A percentile compares a stretch with the other conserved stretches of the same genome.
phyloP scores from a whole-genome alignment of 1,140 invertebrate species.

The Aleiodes sp. region DNA sequence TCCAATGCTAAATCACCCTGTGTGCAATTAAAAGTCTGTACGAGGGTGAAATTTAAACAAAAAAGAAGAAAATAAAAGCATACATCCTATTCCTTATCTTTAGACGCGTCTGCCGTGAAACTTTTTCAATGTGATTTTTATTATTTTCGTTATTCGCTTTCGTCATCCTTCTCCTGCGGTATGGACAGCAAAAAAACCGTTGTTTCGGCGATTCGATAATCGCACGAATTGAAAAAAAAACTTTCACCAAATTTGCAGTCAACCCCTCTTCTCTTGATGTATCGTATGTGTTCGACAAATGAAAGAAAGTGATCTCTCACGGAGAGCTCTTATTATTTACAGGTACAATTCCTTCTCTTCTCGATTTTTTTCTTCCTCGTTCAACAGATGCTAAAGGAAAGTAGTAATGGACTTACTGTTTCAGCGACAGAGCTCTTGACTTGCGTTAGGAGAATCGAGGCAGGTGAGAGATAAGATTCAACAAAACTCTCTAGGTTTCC shows the following conservation, averaged over 20 bases:
- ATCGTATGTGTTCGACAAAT: neutral
- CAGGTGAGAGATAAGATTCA: constrained; percentile 72
- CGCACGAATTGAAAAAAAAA: constrained; percentile 28
- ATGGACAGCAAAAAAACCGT: neutral
- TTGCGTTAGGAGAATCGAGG: constrained; percentile 66
- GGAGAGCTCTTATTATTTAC: neutral
- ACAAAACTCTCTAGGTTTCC: constrained; percentile 72
- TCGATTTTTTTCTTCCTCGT: neutral
- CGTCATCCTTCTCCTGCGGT: neutral
- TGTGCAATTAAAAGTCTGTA: constrained; percentile 36
- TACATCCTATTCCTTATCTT: constrained; percentile 26
- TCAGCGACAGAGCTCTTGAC: constrained; percentile 59
- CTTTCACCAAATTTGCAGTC: constrained; percentile 29
- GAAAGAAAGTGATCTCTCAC: neutral
- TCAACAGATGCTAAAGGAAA: neutral
- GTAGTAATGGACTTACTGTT: constrained; percentile 52
- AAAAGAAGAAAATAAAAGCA: neutral
- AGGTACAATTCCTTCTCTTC: neutral
- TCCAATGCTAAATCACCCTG: constrained; percentile 32
- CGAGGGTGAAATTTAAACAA: constrained; percentile 25
- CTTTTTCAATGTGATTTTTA: constrained; percentile 1
- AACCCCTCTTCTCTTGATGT: neutral
- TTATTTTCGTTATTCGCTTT: constrained; percentile 5
- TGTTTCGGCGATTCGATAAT: constrained; percentile 30
- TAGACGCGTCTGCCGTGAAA: constrained; percentile 12